Evolutionary conservation across 1,140 invertebrate species (phyloP).

Genomic region (Pentalonia nigronervosa): DNA sequence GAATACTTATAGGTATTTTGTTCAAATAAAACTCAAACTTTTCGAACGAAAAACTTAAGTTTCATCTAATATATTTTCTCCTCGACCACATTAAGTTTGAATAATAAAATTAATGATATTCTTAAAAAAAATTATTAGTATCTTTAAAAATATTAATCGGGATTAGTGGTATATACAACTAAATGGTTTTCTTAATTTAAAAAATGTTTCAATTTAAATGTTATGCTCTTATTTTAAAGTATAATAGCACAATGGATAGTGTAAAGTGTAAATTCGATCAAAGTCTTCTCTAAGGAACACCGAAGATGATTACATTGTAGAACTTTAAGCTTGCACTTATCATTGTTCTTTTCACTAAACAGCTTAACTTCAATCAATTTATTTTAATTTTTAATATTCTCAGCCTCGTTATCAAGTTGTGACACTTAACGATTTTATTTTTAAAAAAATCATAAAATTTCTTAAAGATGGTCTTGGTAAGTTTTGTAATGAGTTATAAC

Average conservation of each 20-base stretch:
- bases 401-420: background rate
- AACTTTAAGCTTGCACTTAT: background rate
- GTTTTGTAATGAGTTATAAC: background rate
- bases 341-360: background rate
- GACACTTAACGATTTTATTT: background rate
- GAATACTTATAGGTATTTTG: too few species aligned
- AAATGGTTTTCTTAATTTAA: too few species aligned
- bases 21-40: too few species aligned
- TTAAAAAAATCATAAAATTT: background rate
- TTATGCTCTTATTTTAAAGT: background rate
- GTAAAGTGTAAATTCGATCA: background rate
- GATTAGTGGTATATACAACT: too few species aligned
- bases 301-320: background rate
- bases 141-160: too few species aligned
- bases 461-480: background rate
- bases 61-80: too few species aligned
- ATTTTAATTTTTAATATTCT: background rate
- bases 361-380: background rate
- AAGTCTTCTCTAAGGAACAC: background rate
- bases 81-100: too few species aligned
- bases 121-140: too few species aligned
- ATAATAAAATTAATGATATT: too few species aligned
- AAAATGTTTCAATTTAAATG: background rate
- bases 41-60: too few species aligned
- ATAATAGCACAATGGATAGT: background rate